Base-by-base conservation (phyloP, 1,140 invertebrate species). In the Megalonaias nervosa region DNA sequence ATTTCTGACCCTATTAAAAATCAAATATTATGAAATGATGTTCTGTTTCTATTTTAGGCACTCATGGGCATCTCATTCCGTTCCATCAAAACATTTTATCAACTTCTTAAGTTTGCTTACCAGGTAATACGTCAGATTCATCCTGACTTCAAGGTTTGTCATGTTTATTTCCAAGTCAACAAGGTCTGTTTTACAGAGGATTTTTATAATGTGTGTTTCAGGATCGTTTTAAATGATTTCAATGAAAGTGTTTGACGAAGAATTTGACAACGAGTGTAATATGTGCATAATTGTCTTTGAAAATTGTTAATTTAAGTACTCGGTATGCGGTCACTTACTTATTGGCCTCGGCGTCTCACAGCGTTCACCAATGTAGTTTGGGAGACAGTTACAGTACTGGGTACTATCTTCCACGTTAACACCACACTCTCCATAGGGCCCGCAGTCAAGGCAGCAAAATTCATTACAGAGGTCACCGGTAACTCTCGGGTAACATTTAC, bases 341-440 rank as follows among this genome's bases (percentile, higher is more conserved):
- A 57, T 56, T 21, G 71, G 71, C 48, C 64, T 64, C 61, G 61
- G 66, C 5, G 19, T 71, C 31, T 70, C 74, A 71, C 74, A 76
- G 19, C 26, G 58, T 3, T 38, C 17, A 19, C 74, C 74, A 13
- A 68, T 67, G 59, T 76, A 76, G 26, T 76, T 76, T 13, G n/a
- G 21, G 59, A 70, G 4, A 71, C 74, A 76, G 38, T 76, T 76
- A 65, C 74, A 76, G 16, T 62, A 55, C 17, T 64, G 59, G 19
- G n/a, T 61, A 13, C 71, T n/a, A 13, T 21, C 21, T 26, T n/a
- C 17, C 14, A 17, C 26, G 48, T 57, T 16, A 55, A 70, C 70
- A 21, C 56, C 65, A n/a, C 74, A 76, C 2, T 21, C n/a, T 6
- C 74, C 74, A 58, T 76, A 21, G 21, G 31, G 14, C 14, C 57